Conservation (phyloP, 2,888 invertebrate species). For the Cylloceria caligata region DNA sequence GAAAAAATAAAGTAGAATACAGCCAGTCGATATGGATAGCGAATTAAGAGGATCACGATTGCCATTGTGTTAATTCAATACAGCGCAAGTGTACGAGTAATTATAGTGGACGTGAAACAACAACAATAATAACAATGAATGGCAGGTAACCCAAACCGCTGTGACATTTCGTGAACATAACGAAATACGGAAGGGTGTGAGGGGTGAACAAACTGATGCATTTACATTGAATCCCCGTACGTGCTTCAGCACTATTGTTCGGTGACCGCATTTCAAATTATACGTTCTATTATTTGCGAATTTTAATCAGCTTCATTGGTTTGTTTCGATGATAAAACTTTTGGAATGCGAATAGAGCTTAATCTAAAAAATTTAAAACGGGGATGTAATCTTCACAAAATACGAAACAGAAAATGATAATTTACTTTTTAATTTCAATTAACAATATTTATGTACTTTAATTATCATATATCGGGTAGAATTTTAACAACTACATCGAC, state of each 20-base stretch:
- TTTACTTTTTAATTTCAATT: too few relatives aligned
- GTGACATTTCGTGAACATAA: slow-evolving; percentile 39
- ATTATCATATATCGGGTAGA: background rate
- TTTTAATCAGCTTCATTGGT: slow-evolving; percentile 18
- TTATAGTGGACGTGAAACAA: slow-evolving; percentile 26
- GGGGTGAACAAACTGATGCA: slow-evolving; percentile 27
- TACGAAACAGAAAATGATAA: background rate
- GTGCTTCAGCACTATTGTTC: background rate
- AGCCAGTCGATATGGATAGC: background rate
- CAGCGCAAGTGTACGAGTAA: slow-evolving; percentile 8
- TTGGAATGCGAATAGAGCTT: too few relatives aligned
- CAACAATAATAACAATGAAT: slow-evolving; percentile 22
- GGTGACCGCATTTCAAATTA: slow-evolving; percentile 38
- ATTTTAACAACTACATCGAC: background rate
- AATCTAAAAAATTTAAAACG: background rate
- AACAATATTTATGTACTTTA: too few relatives aligned
- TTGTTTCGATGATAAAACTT: slow-evolving; percentile 6
- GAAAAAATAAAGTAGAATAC: background rate
- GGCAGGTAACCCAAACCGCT: slow-evolving; percentile 35
- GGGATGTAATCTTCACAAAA: background rate
- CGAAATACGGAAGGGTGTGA: slow-evolving; percentile 41
- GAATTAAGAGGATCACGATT: background rate
- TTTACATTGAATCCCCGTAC: slow-evolving; percentile 10
- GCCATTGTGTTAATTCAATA: slow-evolving; percentile 24
- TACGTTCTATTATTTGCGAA: slow-evolving; percentile 26